Conservation (phyloP, 2,797 vertebrate genomes). For the Momotus momota region DNA sequence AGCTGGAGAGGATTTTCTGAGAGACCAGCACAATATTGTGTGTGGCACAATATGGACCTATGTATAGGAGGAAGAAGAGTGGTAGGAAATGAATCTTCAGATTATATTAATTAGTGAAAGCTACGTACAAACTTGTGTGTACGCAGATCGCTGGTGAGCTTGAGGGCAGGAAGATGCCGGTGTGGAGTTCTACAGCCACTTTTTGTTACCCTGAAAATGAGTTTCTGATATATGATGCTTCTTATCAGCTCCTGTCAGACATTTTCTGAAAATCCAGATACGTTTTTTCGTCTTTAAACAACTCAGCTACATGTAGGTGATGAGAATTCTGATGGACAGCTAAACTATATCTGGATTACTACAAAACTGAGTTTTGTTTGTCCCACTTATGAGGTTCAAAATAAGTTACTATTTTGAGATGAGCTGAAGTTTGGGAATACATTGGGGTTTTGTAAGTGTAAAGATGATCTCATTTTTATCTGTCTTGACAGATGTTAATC, state of each 20-base stretch:
- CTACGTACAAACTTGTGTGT: rapidly evolving
- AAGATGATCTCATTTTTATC: neutral
- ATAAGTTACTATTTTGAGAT: neutral
- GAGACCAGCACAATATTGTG: neutral
- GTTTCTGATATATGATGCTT: neutral
- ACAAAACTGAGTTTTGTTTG: neutral
- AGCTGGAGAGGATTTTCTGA: neutral
- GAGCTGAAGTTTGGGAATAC: neutral
- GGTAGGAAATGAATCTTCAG: neutral
- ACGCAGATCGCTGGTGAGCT: neutral
- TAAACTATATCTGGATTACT: neutral
- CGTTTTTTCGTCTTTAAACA: neutral
- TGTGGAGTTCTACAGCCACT: neutral
- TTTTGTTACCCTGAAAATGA: neutral
- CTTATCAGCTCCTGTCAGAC: neutral
- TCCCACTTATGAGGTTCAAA: neutral
- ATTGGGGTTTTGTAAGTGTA: neutral
- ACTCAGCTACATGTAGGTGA: neutral
- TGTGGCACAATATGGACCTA: neutral
- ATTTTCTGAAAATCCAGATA: neutral
- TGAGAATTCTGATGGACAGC: neutral
- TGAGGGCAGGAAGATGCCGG: neutral
- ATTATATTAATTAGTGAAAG: neutral
- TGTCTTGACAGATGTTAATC: neutral
- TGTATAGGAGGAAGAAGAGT: neutral